Evolutionary conservation across 2,113 vertebrate genomes (phyloP).

Genomic region (Acanthisitta chloris): DNA sequence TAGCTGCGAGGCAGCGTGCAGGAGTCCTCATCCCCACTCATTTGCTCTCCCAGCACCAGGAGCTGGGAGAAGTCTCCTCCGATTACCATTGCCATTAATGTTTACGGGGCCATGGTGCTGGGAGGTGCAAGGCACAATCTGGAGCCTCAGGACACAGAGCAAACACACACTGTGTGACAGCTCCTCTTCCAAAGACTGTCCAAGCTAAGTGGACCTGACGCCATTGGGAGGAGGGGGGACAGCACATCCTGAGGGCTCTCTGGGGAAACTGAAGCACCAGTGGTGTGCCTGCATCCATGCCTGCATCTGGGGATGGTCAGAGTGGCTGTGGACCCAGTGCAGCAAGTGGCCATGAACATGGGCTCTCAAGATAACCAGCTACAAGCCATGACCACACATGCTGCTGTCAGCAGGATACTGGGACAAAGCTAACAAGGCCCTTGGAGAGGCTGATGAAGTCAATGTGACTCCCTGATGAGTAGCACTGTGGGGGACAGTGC

Average conservation of each 20-base stretch:
- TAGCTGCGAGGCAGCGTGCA: neutral
- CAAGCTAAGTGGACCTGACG: neutral
- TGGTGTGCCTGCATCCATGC: accelerated
- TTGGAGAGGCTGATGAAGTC: neutral
- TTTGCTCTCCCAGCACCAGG: neutral
- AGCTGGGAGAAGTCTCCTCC: neutral
- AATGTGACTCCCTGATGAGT: accelerated
- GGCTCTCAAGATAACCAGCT: neutral
- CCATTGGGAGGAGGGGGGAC: neutral
- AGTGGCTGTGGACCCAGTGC: neutral
- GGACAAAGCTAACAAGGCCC: neutral
- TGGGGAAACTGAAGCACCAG: neutral
- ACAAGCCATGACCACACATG: accelerated
- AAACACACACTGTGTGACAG: neutral
- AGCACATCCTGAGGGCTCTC: neutral
- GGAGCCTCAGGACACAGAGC: neutral
- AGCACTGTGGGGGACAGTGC: accelerated
- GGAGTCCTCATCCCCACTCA: neutral
- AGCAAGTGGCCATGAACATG: accelerated
- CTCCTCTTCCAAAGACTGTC: neutral
- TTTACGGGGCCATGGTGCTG: accelerated
- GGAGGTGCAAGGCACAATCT: neutral
- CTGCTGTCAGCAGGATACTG: neutral
- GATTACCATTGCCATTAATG: neutral
- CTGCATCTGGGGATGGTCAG: neutral